Evolutionary conservation across 2,113 vertebrate genomes (phyloP), one percentile per base, ranked within the genome.

Genomic region (Mus pahari): DNA sequence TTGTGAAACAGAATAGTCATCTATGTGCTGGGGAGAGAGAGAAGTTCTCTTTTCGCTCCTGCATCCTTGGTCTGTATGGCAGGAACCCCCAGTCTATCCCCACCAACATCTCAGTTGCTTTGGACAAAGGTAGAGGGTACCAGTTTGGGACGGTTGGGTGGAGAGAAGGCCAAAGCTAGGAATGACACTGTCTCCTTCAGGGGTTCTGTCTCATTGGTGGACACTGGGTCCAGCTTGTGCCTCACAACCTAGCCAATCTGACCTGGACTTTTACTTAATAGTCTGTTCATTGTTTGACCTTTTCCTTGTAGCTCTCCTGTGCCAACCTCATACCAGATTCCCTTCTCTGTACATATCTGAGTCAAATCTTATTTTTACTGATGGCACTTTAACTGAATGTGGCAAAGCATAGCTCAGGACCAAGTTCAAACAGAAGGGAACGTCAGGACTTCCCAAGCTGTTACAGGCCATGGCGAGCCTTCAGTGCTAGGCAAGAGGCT

Each of bases 201-300:
- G 6, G 5, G 5, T 36, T 22, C 22, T 10, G 10, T 42, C 55
- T 50, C 22, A 5, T n/a, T 1, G 9, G 5, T 26, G 26, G 79
- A 62, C 19, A 0, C 0, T 0, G 4, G 28, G 33, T 24, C 71
- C 7, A 31, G 73, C 24, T 45, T n/a, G 62, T 7, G 0, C 0
- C 0, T 16, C 0, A 3, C 17, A 5, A n/a, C 31, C 70, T 12
- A 7, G 12, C 48, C 12, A 48, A 60, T 10, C 0, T 0, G 5
- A 31, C 3, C 39, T 16, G 31, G 13, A 28, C 24, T 2, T 26
- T 45, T 53, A 19, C 45, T 28, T 4, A 22, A 6, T 39, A 0
- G 0, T 33, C 19, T 24, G 48, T 10, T 39, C n/a, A 39, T 39
- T 26, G 3, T 50, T 73, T 12, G n/a, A 48, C n/a, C 12, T 36